Percentiles rank a stretch among this genome's conserved stretches.
Conservation (phyloP, 2,113 vertebrate genomes). For the Galeopterus variegatus region DNA sequence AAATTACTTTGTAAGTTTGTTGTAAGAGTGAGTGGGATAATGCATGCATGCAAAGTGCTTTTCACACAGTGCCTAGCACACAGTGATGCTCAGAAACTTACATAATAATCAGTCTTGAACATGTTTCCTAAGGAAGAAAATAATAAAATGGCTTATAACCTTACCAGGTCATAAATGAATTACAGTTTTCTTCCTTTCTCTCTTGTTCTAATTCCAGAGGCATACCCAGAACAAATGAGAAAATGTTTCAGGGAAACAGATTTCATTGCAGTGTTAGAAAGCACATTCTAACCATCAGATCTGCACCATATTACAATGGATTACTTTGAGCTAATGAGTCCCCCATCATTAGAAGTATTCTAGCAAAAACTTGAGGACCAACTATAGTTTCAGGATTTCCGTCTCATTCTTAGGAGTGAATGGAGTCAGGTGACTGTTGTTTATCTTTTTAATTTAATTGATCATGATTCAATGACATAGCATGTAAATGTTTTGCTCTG, state of each 20-base stretch:
- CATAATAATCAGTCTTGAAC: background rate
- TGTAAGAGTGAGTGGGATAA: background rate
- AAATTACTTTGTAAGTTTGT: background rate
- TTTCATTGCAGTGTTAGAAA: background rate
- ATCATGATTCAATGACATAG: background rate
- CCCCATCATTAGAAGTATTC: background rate
- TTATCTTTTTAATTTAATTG: slow-evolving; percentile 10
- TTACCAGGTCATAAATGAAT: background rate
- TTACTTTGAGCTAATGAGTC: background rate
- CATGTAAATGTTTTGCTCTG: background rate
- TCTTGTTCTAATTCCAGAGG: background rate
- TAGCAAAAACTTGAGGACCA: background rate
- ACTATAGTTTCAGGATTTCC: background rate
- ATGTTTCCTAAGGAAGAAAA: slow-evolving; percentile 49
- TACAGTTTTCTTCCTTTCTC: background rate
- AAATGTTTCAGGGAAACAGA: background rate
- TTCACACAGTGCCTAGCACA: background rate
- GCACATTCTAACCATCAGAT: background rate
- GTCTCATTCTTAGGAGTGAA: background rate
- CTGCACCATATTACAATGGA: background rate
- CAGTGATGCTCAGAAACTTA: background rate
- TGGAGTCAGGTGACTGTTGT: background rate
- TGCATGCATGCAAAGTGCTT: background rate
- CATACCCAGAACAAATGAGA: background rate
- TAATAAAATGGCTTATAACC: background rate